Evolutionary conservation across 2,113 vertebrate genomes (phyloP).

Genomic region (Salminus brasiliensis): DNA sequence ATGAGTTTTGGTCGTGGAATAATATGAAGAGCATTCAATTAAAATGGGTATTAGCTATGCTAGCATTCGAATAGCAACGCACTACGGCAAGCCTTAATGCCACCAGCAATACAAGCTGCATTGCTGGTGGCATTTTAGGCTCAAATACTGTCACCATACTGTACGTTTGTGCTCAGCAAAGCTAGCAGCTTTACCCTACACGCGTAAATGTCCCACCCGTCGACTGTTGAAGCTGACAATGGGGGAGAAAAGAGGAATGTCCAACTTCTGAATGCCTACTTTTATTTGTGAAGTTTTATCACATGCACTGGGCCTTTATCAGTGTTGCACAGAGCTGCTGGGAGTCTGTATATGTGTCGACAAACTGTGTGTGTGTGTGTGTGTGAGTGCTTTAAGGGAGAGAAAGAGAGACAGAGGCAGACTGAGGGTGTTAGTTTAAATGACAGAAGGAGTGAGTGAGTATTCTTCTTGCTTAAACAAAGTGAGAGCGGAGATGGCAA

Average conservation of each 20-base stretch:
- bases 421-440: not conserved
- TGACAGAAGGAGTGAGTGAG: not conserved
- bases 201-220: too few species aligned
- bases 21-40: too few species aligned
- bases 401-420: not conserved
- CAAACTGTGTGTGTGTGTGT: too few species aligned
- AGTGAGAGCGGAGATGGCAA: not conserved
- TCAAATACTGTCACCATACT: too few species aligned
- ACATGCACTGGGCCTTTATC: not conserved
- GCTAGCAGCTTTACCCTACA: not conserved
- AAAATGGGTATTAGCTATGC: too few species aligned
- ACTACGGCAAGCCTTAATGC: too few species aligned
- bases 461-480: not conserved
- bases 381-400: not conserved
- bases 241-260: not conserved
- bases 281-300: not conserved
- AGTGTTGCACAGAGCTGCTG: not conserved
- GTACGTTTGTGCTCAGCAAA: too few species aligned
- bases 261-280: not conserved
- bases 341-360: too few species aligned
- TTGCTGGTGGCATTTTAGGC: too few species aligned
- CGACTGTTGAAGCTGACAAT: not conserved
- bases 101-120: too few species aligned
- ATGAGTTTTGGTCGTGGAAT: too few species aligned
- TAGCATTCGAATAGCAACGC: too few species aligned